Conservation (phyloP, 23 tunicate species). For the Phallusia fumigata region DNA sequence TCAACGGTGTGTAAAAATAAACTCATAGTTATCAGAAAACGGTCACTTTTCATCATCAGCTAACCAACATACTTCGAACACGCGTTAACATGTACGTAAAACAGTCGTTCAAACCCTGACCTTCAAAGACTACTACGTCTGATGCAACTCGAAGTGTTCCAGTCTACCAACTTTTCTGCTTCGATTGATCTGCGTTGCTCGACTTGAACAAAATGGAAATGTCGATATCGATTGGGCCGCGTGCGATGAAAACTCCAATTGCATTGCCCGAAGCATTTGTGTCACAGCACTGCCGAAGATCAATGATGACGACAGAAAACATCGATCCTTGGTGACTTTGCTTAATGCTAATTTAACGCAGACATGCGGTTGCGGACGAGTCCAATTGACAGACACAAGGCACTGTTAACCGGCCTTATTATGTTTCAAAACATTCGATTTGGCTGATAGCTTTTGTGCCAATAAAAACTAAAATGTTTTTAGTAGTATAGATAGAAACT, state of each 20-base stretch:
- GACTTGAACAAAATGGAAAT: conserved; percentile 2
- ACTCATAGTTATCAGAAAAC: too few relatives aligned
- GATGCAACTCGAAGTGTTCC: neutral
- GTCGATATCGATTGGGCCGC: conserved; percentile 5
- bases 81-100: too few relatives aligned
- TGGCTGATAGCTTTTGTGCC: too few relatives aligned
- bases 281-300: neutral
- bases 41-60: too few relatives aligned
- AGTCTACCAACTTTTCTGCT: neutral
- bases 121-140: too few relatives aligned
- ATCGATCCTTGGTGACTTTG: neutral
- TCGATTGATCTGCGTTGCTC: neutral
- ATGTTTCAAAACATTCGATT: neutral
- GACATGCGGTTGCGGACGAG: neutral
- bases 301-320: neutral
- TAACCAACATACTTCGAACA: too few relatives aligned
- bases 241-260: conserved; percentile 8
- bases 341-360: neutral
- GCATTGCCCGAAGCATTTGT: conserved; percentile 8
- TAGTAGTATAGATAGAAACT: too few relatives aligned
- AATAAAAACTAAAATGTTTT: too few relatives aligned
- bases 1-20: too few relatives aligned
- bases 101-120: too few relatives aligned
- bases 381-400: neutral
- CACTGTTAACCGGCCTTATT: neutral